Base-by-base conservation (phyloP, 2,888 invertebrate species). In the Dioctria rufipes region DNA sequence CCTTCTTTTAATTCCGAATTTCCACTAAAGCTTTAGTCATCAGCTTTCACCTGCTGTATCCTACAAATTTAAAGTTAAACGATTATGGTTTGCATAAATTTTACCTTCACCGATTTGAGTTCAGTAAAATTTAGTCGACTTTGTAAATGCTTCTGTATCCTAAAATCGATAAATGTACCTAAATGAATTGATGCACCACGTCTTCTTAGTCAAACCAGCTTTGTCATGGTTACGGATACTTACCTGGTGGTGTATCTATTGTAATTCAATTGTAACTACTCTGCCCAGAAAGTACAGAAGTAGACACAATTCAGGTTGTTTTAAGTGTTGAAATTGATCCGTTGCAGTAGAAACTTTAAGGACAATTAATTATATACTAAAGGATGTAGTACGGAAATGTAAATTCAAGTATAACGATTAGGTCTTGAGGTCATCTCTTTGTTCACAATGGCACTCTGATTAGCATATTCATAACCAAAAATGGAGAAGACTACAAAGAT, bases 261-360 rank as follows among this genome's bases (percentile, higher is more conserved):
- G 69, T 69, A 49, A 69, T 69, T 69, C 69, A 69, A 51, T 69
- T 69, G 69, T 51, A 69, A 69, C 69, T 51, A 51, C 49, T 51
- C 54, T 54, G 39, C 25, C 25, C 1, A 25, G 25, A 4, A 69
- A 8, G 51, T n/a, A 54, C 54, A 54, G 25, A 25, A 54, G 54
- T 54, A 54, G 54, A n/a, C 54, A n/a, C 54, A 11, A 54, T 54
- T 54, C 54, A 8, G 1, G 54, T 54, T n/a, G n/a, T 54, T 54
- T 25, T 25, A 54, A 54, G 54, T 54, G 54, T 54, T n/a, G 11
- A 54, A 54, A n/a, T 1, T 54, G 54, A 54, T 54, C 54, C 54
- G 54, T 0, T 54, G 54, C 54, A 54, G 8, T 54, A 11, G 2
- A 54, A 54, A 3, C 11, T 54, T 54, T 54, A n/a, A 54, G 54